Conservation (phyloP, 2,113 vertebrate genomes). For the Sceloporus undulatus region DNA sequence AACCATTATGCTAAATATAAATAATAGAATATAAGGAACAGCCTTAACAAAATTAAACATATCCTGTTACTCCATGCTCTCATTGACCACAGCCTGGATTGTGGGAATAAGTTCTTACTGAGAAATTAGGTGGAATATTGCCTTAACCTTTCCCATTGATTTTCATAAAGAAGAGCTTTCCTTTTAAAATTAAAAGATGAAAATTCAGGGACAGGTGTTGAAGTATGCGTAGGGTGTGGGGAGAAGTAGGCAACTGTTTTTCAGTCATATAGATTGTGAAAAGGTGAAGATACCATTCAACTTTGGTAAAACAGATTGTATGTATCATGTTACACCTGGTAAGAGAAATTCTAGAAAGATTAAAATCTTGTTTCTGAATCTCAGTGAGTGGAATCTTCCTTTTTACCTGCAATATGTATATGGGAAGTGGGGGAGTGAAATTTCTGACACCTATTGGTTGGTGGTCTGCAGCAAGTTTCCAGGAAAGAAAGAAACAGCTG, state of each 20-base stretch:
- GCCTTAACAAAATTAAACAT: constrained; percentile 5
- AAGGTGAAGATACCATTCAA: background rate
- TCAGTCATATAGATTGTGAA: background rate
- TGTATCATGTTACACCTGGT: background rate
- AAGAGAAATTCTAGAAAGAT: background rate
- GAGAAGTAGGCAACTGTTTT: background rate
- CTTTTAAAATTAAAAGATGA: background rate
- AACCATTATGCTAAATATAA: background rate
- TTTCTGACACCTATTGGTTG: too few species aligned
- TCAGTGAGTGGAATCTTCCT: background rate
- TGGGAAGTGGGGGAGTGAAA: too few species aligned
- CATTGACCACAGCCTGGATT: background rate
- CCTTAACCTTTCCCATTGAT: background rate
- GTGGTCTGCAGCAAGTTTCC: background rate
- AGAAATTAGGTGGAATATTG: background rate
- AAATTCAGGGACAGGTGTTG: background rate
- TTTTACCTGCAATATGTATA: background rate
- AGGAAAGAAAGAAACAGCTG: background rate
- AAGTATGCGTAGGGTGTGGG: background rate
- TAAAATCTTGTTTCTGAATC: background rate
- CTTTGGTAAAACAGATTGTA: background rate
- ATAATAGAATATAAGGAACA: background rate
- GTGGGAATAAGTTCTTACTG: background rate
- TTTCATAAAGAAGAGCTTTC: background rate
- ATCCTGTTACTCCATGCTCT: background rate